Base-by-base conservation (phyloP, 2,797 vertebrate species). In the Hybognathus amarus region DNA sequence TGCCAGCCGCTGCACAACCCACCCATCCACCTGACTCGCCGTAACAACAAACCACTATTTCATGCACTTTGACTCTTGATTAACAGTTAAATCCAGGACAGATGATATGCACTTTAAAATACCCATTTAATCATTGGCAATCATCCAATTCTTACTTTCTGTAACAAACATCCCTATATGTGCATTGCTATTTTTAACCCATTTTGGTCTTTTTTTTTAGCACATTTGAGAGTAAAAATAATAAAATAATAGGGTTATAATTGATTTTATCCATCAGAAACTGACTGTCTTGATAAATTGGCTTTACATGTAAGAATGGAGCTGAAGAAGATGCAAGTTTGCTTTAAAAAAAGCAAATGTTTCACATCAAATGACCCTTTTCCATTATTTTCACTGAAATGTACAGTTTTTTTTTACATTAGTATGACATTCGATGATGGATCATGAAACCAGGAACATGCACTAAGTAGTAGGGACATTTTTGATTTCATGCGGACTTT, bases 1-100 rank as follows among this genome's bases (percentile, higher is more conserved):
- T 83, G 80, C 76, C 84, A 87, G 85, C 66, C 83, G 36, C 80
- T 83, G 74, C 76, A 85, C 64, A 86, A 79, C 69, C 73, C 85
- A 76, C 78, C 79, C 73, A 36, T 80, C 74, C 79, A 79, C 85
- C 85, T 77, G 79, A 85, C 69, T 76, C 61, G 27, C 59, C 73
- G 52, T 63, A 50, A 71, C 76, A 83, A 82, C 66, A 86, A 52
- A 78, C 50, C 6, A 18, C 52, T 45, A 20, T 22, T 69, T 36
- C 40, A 79, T 59, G 47, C 36, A 20, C 63, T 59, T 40, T 38
- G 71, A 68, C 40, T 82, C 82, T 71, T 83, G 70, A 66, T 78
- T 67, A 84, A 66, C 17, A 13, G n/a, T 12, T 45, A 66, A 68
- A 52, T 79, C 11, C 10, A 33, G 30, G 33, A 45, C 45, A 54